Conservation (phyloP, 2,113 vertebrate species). For the Turnix velox region DNA sequence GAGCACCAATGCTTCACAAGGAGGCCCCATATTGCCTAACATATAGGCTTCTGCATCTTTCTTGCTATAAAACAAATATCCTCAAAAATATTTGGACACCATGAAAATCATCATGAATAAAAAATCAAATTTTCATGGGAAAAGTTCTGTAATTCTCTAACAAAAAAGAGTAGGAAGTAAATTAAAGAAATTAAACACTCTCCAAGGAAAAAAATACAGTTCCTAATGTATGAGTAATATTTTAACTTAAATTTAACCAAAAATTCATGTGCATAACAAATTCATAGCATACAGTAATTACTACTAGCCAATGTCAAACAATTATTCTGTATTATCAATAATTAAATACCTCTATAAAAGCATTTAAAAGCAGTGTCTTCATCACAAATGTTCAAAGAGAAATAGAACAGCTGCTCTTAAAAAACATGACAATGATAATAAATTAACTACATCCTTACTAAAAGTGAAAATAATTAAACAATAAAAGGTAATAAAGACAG, state of each 20-base stretch:
- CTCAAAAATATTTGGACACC: not conserved
- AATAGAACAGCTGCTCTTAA: not conserved
- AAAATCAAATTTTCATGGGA: not conserved
- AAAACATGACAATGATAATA: rapidly evolving
- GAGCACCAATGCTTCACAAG: not conserved
- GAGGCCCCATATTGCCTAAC: not conserved
- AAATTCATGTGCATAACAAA: not conserved
- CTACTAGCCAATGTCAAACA: not conserved
- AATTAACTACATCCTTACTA: not conserved
- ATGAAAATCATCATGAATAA: not conserved
- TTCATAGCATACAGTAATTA: not conserved
- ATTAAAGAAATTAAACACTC: not conserved
- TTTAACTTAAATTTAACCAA: not conserved
- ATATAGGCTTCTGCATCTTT: not conserved
- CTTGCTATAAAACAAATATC: not conserved
- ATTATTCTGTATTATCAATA: not conserved
- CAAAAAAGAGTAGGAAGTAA: not conserved
- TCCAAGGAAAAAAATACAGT: not conserved
- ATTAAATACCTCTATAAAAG: not conserved
- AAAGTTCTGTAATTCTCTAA: not conserved
- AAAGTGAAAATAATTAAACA: not conserved
- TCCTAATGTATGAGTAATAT: not conserved
- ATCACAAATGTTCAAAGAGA: not conserved
- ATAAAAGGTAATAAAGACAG: not conserved
- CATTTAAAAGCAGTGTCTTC: not conserved